Evolutionary conservation across 2,113 vertebrate genomes (phyloP), one percentile per base, ranked within the genome.

Genomic region (Rafetus swinhoei): DNA sequence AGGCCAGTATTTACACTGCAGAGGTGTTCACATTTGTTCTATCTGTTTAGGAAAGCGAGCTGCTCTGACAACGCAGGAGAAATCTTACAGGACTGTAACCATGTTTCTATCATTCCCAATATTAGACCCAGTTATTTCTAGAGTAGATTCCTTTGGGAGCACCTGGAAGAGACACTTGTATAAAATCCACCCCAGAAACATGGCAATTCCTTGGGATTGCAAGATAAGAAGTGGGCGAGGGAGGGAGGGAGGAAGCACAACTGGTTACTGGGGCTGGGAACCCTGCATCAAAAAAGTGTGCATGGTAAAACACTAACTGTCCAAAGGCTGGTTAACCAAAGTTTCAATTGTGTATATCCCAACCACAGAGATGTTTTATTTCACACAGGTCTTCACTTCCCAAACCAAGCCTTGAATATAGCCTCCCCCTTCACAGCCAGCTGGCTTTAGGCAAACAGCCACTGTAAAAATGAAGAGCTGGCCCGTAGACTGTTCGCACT

Each of bases 401-500:
- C n/a, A 86, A 91, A 74, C 6, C 32, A 85, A 89, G 65, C 50
- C 87, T 90, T 59, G 87, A 95, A 95, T 55, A 82, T 45, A 94
- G 65, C 65, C 93, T 89, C 84, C 79, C 81, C 88, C 90, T 93
- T 0, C 83, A 86, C 92, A 92, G 89, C 22, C 82, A 92, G 90
- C 89, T 82, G 80, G 35, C 55, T 85, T 95, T 45, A 87, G 90
- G 84, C 86, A 55, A 95, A 83, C 72, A 92, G 91, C 86, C 94
- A 95, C 88, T 24, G 82, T 52, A 83, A 3, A 53, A 86, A 69
- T 53, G 76, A 96, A 92, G 50, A 96, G 93, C 86, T 92, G 92
- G 74, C 85, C 21, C 13, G 35, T 6, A 12, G 22, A 24, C 19
- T 82, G 35, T 86, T 93, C 84, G 79, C 62, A 90, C 59, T 90